These are phyloP conservation scores for Bombus breviceps DNA, from an alignment of 1,140 invertebrate species.

Conservation along the genomic window DNA sequence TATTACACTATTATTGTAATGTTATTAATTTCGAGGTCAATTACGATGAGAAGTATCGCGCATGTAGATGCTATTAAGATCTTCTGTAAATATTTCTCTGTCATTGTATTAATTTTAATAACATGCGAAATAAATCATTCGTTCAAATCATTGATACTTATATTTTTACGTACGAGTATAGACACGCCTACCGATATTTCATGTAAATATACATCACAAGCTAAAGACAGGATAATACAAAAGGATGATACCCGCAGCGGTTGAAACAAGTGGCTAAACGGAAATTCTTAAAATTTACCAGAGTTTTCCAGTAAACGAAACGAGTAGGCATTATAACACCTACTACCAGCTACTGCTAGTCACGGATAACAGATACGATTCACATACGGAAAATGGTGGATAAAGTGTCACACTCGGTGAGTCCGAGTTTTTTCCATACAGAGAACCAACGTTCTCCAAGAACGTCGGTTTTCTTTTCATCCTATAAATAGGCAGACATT, in stretches of 20 bases:
- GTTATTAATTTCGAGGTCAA: constrained; percentile 73
- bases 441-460: constrained; percentile 45
- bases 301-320: not conserved
- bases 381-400: not conserved
- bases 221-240: too few species aligned
- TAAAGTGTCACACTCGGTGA: not conserved
- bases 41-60: constrained; percentile 63
- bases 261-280: too few species aligned
- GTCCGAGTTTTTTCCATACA: constrained; percentile 48
- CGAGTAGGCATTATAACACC: not conserved
- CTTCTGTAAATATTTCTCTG: constrained; percentile 75
- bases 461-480: constrained; percentile 56
- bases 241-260: too few species aligned
- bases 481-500: constrained; percentile 62
- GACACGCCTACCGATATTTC: too few species aligned
- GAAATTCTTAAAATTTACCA: not conserved
- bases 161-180: not conserved
- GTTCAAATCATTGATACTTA: not conserved
- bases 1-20: constrained; percentile 56
- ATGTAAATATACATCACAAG: too few species aligned
- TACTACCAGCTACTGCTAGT: not conserved
- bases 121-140: constrained; percentile 65
- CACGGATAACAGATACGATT: not conserved
- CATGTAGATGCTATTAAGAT: constrained; percentile 60
- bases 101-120: constrained; percentile 80